Conservation (phyloP, 2,797 vertebrate genomes). For the Hemitrygon akajei region DNA sequence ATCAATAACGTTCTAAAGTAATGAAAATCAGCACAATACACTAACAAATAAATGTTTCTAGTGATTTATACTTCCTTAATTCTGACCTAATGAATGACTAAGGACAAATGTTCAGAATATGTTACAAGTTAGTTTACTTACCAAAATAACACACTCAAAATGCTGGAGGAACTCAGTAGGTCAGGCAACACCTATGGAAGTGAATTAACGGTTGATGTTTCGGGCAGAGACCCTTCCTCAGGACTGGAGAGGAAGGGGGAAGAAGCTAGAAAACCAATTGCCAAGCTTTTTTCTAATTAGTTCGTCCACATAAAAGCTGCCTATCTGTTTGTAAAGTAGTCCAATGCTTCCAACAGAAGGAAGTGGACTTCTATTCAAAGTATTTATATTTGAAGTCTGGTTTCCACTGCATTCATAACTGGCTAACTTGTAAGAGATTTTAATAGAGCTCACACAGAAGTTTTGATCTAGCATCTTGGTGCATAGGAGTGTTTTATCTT, state of each 20-base stretch:
- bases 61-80: background rate
- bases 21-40: background rate
- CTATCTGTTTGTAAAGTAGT: background rate
- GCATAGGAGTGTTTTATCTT: constrained; percentile 9
- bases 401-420: background rate
- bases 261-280: too few relatives aligned
- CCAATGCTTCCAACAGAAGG: background rate
- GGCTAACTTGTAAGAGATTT: background rate
- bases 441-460: background rate
- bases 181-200: too few relatives aligned
- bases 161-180: too few relatives aligned
- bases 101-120: background rate
- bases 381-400: background rate
- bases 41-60: background rate
- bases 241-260: too few relatives aligned
- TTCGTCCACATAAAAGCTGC: background rate
- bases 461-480: background rate
- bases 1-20: background rate
- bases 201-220: too few relatives aligned
- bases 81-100: background rate
- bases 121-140: background rate
- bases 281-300: background rate
- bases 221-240: too few relatives aligned
- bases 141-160: too few relatives aligned
- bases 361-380: background rate